Percentiles rank a stretch among this genome's conserved stretches.
phyloP scores from a whole-genome alignment of 2,113 vertebrate species.

The Mugil cephalus region DNA sequence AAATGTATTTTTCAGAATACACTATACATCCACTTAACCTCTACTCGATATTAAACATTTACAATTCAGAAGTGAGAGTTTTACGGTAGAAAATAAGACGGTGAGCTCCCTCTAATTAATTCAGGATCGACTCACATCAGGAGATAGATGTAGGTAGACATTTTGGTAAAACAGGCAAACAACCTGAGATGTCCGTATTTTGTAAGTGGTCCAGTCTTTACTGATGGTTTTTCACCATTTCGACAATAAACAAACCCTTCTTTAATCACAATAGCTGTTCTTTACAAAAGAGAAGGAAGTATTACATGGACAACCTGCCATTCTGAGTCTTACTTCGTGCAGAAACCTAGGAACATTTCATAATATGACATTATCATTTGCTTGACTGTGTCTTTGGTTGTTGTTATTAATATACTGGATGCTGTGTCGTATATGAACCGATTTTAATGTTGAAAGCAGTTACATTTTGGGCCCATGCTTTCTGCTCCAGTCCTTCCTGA shows the following conservation, averaged over 20 bases:
- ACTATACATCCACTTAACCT: slow-evolving; percentile 76
- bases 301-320: slow-evolving; percentile 48
- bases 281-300: slow-evolving; percentile 42
- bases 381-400: not conserved
- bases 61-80: slow-evolving; percentile 56
- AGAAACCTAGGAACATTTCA: slow-evolving; percentile 32
- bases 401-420: slow-evolving; percentile 8
- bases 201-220: slow-evolving; percentile 8
- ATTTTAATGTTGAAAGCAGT: slow-evolving; percentile 21
- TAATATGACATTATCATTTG: slow-evolving; percentile 16
- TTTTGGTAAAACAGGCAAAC: slow-evolving; percentile 48
- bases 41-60: slow-evolving; percentile 79
- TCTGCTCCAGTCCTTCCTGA: slow-evolving; percentile 27
- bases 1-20: slow-evolving; percentile 78
- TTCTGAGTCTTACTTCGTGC: slow-evolving; percentile 28
- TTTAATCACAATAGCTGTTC: slow-evolving; percentile 35
- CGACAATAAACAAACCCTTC: slow-evolving; percentile 31
- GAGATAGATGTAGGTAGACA: slow-evolving; percentile 38
- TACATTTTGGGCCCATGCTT: slow-evolving; percentile 9
- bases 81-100: slow-evolving; percentile 55
- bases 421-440: slow-evolving; percentile 23
- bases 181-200: slow-evolving; percentile 59
- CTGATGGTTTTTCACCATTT: slow-evolving; percentile 35
- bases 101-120: slow-evolving; percentile 25
- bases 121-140: slow-evolving; percentile 34